phyloP scores from a whole-genome alignment of 2,797 vertebrate genomes.

The Danio kyathit region DNA sequence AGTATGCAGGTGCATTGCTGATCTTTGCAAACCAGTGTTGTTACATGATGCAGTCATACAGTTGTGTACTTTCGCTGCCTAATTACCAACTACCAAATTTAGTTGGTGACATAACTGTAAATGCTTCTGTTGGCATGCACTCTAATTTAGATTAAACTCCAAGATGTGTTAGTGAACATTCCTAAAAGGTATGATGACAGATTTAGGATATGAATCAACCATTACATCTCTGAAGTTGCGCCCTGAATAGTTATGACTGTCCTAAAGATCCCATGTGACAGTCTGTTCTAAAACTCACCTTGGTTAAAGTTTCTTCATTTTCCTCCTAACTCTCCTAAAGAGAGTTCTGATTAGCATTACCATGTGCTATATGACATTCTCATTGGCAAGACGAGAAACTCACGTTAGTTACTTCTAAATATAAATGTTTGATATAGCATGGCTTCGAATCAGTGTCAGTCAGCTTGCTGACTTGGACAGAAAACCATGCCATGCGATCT shows the following conservation, averaged over 20 bases:
- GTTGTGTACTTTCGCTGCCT: too few species aligned
- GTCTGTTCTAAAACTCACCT: constrained; percentile 1
- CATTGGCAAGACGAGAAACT: neutral
- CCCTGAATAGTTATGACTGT: neutral
- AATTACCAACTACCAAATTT: neutral
- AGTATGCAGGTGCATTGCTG: neutral
- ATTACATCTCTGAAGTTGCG: neutral
- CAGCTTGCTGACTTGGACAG: constrained; percentile 45
- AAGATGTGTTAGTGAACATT: neutral
- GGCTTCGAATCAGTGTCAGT: constrained; percentile 33
- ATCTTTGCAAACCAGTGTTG: constrained; percentile 4
- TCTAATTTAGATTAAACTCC: neutral
- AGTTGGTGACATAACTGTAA: neutral
- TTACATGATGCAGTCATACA: neutral
- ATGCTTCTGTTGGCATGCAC: neutral
- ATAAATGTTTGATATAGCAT: constrained; percentile 20
- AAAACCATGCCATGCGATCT: constrained; percentile 24
- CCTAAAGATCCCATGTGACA: neutral
- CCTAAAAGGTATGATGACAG: neutral
- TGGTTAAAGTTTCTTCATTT: neutral
- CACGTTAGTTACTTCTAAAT: constrained; percentile 20
- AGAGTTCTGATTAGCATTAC: neutral
- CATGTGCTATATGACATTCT: neutral
- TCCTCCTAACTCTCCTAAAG: neutral
- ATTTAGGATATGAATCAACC: neutral